phyloP scores from a whole-genome alignment of 2,888 invertebrate genomes.

The Lasioglossum malachurum region DNA sequence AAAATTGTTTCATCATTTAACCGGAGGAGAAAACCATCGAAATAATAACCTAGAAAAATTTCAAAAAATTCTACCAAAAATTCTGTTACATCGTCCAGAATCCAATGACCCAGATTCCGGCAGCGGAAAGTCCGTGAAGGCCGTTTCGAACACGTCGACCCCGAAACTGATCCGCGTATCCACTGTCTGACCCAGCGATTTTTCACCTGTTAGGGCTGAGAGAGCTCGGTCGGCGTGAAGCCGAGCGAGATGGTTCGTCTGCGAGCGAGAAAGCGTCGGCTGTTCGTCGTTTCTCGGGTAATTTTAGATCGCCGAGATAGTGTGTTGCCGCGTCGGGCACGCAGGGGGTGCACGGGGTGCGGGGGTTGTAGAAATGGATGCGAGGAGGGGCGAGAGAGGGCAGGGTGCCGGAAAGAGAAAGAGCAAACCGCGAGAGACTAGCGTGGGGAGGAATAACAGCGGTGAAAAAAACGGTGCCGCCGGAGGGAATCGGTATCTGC shows the following conservation, averaged over 20 bases:
- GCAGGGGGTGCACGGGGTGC: too few relatives aligned
- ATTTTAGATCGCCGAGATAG: conserved; percentile 84
- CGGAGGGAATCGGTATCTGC: conserved; percentile 38
- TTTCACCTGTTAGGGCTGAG: conserved; percentile 42
- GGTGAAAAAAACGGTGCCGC: conserved; percentile 27
- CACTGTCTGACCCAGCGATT: conserved; percentile 16
- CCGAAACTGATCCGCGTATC: conserved; percentile 21
- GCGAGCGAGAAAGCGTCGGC: conserved; percentile 48
- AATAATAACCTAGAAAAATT: neutral
- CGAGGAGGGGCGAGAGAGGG: too few relatives aligned
- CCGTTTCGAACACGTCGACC: conserved; percentile 13
- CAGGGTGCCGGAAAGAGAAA: conserved; percentile 40
- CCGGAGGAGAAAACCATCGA: too few relatives aligned
- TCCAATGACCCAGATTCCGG: neutral
- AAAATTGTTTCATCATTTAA: too few relatives aligned
- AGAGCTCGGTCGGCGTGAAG: conserved; percentile 21
- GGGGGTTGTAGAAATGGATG: too few relatives aligned
- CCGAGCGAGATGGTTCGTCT: conserved; percentile 26
- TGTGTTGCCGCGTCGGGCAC: conserved; percentile 60
- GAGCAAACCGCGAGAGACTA: conserved; percentile 25
- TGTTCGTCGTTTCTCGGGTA: conserved; percentile 80
- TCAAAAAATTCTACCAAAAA: neutral
- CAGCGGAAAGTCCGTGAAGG: neutral
- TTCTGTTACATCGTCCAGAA: neutral
- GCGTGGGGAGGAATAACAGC: conserved; percentile 45